Evolutionary conservation across 2,888 invertebrate genomes (phyloP).

Genomic region (Diplazon laetatorius): DNA sequence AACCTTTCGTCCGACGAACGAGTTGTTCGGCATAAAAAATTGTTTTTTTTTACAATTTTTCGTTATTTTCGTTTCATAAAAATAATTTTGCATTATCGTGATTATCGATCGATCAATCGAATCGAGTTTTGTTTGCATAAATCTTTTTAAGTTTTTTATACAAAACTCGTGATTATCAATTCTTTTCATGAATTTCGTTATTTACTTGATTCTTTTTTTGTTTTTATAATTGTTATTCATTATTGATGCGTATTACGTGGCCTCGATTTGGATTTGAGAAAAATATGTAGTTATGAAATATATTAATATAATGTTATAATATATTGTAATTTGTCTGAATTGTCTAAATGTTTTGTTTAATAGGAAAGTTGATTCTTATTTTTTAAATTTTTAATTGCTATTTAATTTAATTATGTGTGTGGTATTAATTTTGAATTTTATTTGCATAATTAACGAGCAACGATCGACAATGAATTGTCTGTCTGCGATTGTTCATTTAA

Average conservation of each 20-base stretch:
- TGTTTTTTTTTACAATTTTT: not conserved
- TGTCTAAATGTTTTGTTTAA: not conserved
- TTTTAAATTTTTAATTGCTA: constrained; percentile 20
- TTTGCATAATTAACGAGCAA: constrained; percentile 73
- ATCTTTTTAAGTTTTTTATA: too few species aligned
- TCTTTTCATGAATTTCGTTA: not conserved
- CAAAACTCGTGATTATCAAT: not conserved
- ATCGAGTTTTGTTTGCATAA: too few species aligned
- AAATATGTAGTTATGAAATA: too few species aligned
- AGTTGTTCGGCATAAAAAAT: not conserved
- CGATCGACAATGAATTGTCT: constrained; percentile 65
- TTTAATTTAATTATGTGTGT: constrained; percentile 25
- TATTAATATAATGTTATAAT: not conserved
- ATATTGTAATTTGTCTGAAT: too few species aligned
- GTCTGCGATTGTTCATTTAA: constrained; percentile 64
- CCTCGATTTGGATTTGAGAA: too few species aligned
- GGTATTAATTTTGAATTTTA: constrained; percentile 67
- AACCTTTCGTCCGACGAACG: too few species aligned
- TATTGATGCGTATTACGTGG: too few species aligned
- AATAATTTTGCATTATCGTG: not conserved
- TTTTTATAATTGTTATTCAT: too few species aligned
- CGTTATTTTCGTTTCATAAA: not conserved
- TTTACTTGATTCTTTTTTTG: not conserved
- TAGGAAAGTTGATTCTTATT: not conserved
- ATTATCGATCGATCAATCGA: too few species aligned